Base-by-base conservation (phyloP, 1,140 invertebrate genomes). In the Euschistus heros region DNA sequence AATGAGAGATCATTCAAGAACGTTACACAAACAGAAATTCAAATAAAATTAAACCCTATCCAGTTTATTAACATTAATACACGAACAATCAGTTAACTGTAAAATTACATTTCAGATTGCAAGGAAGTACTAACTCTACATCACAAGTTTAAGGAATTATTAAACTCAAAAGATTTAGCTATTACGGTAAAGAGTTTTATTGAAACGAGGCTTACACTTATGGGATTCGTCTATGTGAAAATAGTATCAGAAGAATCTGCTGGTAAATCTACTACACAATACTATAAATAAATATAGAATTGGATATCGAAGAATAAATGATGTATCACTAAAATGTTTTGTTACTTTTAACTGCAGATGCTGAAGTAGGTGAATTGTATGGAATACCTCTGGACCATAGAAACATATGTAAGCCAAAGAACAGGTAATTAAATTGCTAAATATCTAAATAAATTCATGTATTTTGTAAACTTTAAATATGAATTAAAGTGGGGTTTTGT, bases 371-470 rank as follows among this genome's bases (percentile, higher is more conserved):
- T 2, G 76, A 79, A 24, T 76, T 84, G 44, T 82, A 80, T 66
- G 84, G 82, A 15, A 82, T 86, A 27, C 81, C 81, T 0, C 75
- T 86, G 55, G 84, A 86, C 73, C 85, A 87, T 73, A 73, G 84
- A 24, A 83, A 86, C 74, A 86, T 87, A 66, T 87, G 85, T 75
- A 87, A 87, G 71, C 85, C 85, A 0, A 78, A 82, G 20, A 81
- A 80, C 60, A 71, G 73, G 72, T 74, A 68, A 59, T 33, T 68
- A 66, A 37, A 33, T 54, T 14, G 27, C 42, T 50, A 44, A 5
- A 6, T 3, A 14, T 60, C 15, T 18, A 42, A 5, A 44, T 5
- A 24, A 27, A 3, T 57, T 3, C 5, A 37, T 37, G 17, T 8
- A 55, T 20, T 62, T 30, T 52, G 15, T 17, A 47, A 2, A 18